A percentile compares a stretch with the other conserved stretches of the same genome.
Conservation (phyloP, 2,113 vertebrate genomes). For the Mustelus asterias region DNA sequence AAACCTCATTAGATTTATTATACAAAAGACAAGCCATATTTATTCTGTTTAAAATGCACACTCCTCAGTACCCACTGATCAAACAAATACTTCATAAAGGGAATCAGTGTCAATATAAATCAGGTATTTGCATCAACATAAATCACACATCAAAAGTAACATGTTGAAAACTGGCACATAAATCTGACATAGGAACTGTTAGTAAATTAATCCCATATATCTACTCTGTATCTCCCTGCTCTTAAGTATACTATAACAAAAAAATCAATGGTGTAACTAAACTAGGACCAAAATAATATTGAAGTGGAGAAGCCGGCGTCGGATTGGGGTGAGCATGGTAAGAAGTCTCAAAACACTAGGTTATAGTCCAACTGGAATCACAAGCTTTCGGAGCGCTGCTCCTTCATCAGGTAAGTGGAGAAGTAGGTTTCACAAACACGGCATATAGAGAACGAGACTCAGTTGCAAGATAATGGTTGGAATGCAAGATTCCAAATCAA, state of each 20-base stretch:
- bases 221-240: background rate
- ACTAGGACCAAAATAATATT: background rate
- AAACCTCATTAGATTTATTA: background rate
- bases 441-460: too few species aligned
- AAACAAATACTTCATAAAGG: background rate
- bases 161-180: background rate
- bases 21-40: background rate
- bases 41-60: background rate
- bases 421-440: too few species aligned
- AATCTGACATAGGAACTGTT: background rate
- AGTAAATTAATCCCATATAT: background rate
- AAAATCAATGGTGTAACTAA: background rate
- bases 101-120: background rate
- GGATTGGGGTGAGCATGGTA: too few species aligned
- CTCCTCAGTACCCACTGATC: background rate
- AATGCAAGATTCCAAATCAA: too few species aligned
- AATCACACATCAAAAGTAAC: background rate
- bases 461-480: too few species aligned
- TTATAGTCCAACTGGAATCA: too few species aligned
- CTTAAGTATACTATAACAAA: background rate
- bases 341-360: too few species aligned
- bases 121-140: background rate
- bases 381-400: too few species aligned
- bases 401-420: too few species aligned
- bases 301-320: too few species aligned